phyloP scores from a whole-genome alignment of 1,140 invertebrate genomes.

The Drosophila orena region DNA sequence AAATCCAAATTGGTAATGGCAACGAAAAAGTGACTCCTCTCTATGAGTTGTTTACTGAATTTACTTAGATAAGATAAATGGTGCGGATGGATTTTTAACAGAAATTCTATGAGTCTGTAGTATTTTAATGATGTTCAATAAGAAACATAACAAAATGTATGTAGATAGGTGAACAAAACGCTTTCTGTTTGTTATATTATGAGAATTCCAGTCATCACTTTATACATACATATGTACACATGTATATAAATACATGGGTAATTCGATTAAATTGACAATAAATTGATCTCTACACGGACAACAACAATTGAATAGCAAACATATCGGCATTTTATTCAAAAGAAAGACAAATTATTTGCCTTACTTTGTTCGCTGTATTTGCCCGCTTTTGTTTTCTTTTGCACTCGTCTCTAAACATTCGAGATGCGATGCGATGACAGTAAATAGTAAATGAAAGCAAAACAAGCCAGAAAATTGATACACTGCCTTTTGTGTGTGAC shows the following conservation, averaged over 20 bases:
- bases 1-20: conserved; percentile 11
- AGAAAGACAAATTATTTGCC: conserved; percentile 17
- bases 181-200: not conserved
- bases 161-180: no score
- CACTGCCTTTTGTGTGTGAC: conserved; percentile 36
- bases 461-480: conserved; percentile 65
- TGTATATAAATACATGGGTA: no score
- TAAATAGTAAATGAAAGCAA: conserved; percentile 65
- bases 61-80: conserved; percentile 12
- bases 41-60: conserved; percentile 11
- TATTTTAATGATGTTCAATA: no score
- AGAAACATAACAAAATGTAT: no score
- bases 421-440: conserved; percentile 40
- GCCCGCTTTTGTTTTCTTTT: conserved; percentile 15
- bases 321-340: conserved; percentile 26
- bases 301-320: conserved; percentile 17
- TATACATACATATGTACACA: no score
- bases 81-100: not conserved
- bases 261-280: conserved; percentile 7
- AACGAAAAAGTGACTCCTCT: not conserved
- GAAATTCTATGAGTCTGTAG: not conserved
- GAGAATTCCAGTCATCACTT: not conserved
- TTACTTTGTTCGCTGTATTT: conserved; percentile 23
- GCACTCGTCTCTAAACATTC: conserved; percentile 32
- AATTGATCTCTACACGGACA: conserved; percentile 18